Conservation (phyloP, 2,888 invertebrate species). For the Galerucella pusilla region DNA sequence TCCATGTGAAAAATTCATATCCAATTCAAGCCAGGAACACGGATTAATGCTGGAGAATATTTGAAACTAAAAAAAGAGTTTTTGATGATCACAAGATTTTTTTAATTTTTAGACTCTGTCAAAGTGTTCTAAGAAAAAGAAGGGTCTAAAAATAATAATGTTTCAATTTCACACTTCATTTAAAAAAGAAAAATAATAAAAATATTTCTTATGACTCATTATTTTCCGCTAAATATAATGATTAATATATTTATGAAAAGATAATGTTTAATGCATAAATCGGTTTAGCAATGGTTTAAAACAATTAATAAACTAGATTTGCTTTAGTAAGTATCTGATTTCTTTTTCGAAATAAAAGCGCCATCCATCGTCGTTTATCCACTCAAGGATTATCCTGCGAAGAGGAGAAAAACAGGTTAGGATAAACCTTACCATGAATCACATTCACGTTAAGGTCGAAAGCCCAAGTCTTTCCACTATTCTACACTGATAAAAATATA, state of each 20-base stretch:
- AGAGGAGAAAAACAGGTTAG: constrained; percentile 46
- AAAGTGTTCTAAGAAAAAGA: too few relatives aligned
- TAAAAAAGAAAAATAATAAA: too few relatives aligned
- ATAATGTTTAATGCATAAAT: neutral
- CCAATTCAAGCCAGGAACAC: neutral
- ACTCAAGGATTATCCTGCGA: constrained; percentile 34
- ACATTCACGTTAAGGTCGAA: constrained; percentile 43
- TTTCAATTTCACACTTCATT: too few relatives aligned
- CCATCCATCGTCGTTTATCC: constrained; percentile 37
- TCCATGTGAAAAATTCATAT: constrained; percentile 7
- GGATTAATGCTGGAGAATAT: neutral
- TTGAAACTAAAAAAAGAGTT: too few relatives aligned
- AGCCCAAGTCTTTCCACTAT: constrained; percentile 33
- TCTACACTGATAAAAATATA: constrained; percentile 11
- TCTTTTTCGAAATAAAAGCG: constrained; percentile 14
- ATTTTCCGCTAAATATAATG: too few relatives aligned
- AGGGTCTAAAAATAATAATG: too few relatives aligned
- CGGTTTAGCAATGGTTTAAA: neutral
- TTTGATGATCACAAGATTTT: too few relatives aligned
- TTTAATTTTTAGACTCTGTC: too few relatives aligned
- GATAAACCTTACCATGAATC: constrained; percentile 46
- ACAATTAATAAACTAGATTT: constrained; percentile 10
- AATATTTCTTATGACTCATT: too few relatives aligned
- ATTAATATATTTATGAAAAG: too few relatives aligned
- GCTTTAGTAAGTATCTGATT: constrained; percentile 11